Evolutionary conservation across 1,140 invertebrate species (phyloP), one percentile per base, ranked within the genome.

Genomic region (Danaus plexippus): DNA sequence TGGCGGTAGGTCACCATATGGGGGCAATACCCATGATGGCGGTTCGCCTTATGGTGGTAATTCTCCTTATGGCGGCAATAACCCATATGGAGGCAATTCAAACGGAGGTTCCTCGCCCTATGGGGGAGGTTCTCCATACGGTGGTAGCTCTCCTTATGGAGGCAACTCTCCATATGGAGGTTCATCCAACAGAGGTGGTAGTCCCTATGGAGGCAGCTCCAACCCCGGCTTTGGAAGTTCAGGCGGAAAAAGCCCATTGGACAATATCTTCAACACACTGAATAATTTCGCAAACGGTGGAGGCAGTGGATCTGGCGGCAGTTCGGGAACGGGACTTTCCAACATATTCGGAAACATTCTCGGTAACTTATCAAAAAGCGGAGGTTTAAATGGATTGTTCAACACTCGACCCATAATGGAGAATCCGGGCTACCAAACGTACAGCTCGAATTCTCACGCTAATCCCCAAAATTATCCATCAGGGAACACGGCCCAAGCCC

Each of bases 391-490:
- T 57, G 65, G 62, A 45, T 41, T 81, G 4, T 74, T 85, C 54
- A 85, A 85, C 65, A 82, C 83, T 10, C 68, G 84, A 53, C 83
- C 83, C 0, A 79, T 85, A 10, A 75, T 76, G 75, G 75, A 80
- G 59, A 87, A 87, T 60, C 84, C 84, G 8, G 81, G 73, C 66
- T 87, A 87, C 54, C 66, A 71, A 1, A 80, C 78, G 2, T 73
- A 80, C 44, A 79, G 68, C 57, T 74, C 79, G 1, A 83, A 81
- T 71, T 75, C 77, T 40, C 73, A 73, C 72, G 64, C 79, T 75
- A 83, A 85, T 58, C 46, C 67, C 15, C 76, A 80, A 73, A 68
- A 66, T 77, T 78, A 75, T 75, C 69, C 80, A 66, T 77, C 82
- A 77, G 80, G 79, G 54, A 73, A 59, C 57, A 13, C 76, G 77